Evolutionary conservation across 2,797 vertebrate genomes (phyloP), one percentile per base, ranked within the genome.

Genomic region (Psittacula derbiana): DNA sequence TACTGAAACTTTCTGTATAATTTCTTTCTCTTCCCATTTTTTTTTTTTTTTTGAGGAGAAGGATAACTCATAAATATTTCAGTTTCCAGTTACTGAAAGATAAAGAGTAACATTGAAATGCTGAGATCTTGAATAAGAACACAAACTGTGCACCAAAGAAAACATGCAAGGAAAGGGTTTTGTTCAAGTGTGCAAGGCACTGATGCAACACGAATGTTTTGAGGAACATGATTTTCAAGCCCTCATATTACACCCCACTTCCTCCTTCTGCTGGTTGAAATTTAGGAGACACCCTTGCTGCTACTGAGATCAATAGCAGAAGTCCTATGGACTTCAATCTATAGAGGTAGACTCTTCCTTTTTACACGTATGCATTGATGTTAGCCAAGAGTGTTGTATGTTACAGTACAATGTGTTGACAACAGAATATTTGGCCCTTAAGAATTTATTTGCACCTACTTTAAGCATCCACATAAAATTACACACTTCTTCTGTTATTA

Each of bases 41-140:
- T 62, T 30, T 71, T 30, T 30, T 41, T 13, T 38, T 60, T 78
- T 52, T 4, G 16, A 72, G 20, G 33, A 72, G 31, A 80, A 88
- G 74, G 74, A 49, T 27, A 60, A 17, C 23, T 91, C 41, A 52
- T 71, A 86, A 88, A 90, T 81, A 88, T 79, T 90, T 95, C 53
- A 49, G 0, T 61, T 93, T 90, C 70, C 41, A 94, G 2, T 65
- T 90, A 88, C 73, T 83, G 38, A 71, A 73, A 83, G 44, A 83
- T 28, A 50, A 78, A 90, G 28, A 70, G 5, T 23, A 88, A 36
- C 18, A 70, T 4, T 20, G 44, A 88, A 88, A 83, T 16, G 13
- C 6, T 81, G 65, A 65, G 73, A 20, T 86, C 24, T 65, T 75
- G 43, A 71, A 40, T 40, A 74, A 64, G 12, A 62, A 4, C 13